phyloP scores from a whole-genome alignment of 2,797 vertebrate species.

The Brachymystax lenok region DNA sequence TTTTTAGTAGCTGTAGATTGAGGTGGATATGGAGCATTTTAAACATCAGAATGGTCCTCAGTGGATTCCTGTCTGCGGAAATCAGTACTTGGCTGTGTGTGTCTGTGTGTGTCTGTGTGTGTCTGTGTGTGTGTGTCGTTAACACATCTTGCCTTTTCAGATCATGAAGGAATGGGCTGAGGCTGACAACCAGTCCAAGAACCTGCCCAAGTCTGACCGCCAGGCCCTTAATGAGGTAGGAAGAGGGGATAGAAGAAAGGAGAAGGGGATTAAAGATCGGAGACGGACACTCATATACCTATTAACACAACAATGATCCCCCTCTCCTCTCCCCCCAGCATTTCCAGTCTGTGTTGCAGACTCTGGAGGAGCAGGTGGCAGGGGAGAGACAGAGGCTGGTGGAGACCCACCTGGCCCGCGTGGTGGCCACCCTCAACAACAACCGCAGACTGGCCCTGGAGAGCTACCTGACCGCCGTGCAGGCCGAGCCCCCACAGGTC shows the following conservation, averaged over 20 bases:
- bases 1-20: neutral
- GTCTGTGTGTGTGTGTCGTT: neutral
- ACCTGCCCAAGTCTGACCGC: constrained; percentile 91
- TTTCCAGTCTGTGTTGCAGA: constrained; percentile 97
- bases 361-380: constrained; percentile 93
- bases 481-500: constrained; percentile 90
- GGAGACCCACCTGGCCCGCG: constrained; percentile 96
- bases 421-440: constrained; percentile 94
- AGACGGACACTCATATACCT: neutral
- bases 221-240: constrained; percentile 98
- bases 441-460: constrained; percentile 90
- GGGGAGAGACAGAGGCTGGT: constrained; percentile 96
- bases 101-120: too few species aligned
- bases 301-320: neutral
- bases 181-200: constrained; percentile 93
- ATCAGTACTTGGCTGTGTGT: neutral
- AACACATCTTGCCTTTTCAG: constrained; percentile 65
- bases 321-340: constrained; percentile 72
- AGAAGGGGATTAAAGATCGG: neutral
- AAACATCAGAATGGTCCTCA: neutral
- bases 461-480: constrained; percentile 91
- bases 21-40: constrained; percentile 1
- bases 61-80: neutral
- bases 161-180: constrained; percentile 99
- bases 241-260: neutral